Evolutionary conservation across 2,797 vertebrate species (phyloP).

Genomic region (Menidia menidia): DNA sequence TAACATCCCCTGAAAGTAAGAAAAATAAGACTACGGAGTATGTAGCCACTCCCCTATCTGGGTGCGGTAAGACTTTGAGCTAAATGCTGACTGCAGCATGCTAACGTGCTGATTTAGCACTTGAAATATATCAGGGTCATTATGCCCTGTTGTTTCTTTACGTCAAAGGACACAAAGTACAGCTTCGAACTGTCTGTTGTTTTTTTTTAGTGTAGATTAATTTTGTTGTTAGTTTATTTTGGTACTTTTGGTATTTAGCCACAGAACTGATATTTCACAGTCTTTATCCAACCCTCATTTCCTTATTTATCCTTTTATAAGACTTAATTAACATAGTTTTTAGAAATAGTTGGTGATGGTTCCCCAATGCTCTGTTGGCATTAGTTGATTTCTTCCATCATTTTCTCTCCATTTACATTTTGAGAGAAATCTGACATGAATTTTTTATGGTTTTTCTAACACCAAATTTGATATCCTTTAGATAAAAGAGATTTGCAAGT

Average conservation of each 20-base stretch:
- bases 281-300: background rate
- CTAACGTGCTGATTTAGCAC: background rate
- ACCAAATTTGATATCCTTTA: too few relatives aligned
- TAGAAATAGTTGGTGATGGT: too few relatives aligned
- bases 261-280: background rate
- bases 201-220: background rate
- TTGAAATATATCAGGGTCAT: background rate
- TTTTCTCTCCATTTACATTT: too few relatives aligned
- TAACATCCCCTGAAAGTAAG: background rate
- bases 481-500: too few relatives aligned
- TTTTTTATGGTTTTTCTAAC: too few relatives aligned
- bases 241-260: too few relatives aligned
- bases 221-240: too few relatives aligned
- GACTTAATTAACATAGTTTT: too few relatives aligned
- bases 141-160: background rate
- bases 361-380: too few relatives aligned
- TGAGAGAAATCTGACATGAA: too few relatives aligned
- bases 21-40: background rate
- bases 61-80: background rate
- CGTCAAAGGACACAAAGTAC: background rate
- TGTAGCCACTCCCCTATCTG: constrained; percentile 3
- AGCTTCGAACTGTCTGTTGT: background rate
- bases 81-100: constrained; percentile 13
- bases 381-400: too few relatives aligned
- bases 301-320: background rate